Base-by-base conservation (phyloP, 2,113 vertebrate genomes). In the Menura novaehollandiae region DNA sequence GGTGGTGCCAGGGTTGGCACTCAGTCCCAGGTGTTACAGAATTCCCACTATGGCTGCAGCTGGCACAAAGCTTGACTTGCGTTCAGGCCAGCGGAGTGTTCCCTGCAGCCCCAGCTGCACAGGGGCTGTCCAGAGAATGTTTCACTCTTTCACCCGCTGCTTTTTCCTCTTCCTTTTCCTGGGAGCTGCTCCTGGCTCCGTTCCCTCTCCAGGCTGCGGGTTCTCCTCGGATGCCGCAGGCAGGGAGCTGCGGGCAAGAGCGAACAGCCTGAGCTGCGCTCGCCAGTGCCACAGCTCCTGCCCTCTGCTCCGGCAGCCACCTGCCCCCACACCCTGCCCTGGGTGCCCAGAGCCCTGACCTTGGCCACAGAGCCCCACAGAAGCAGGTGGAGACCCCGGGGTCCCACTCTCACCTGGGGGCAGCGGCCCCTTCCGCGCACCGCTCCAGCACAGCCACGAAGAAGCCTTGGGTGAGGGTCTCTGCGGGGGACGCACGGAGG, bases 381-480 rank as follows among this genome's bases (percentile, higher is more conserved):
- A 59, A 32, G 32, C 35, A 59, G 16, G 17, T 32, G 37, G 51
- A 78, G 51, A 24, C 41, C 18, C 13, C 39, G 41, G 20, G 15
- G 3, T 21, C 26, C 67, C 17, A n/a, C 33, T 32, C 84, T 83
- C 71, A 77, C 53, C 93, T 58, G 55, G 32, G 82, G 51, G 11
- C 43, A 56, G 43, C 9, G 44, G 68, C 58, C n/a, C 10, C 26
- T n/a, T 74, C 80, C 23, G 20, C 5, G 0, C 12, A 1, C 6
- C 98, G 97, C 93, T 99, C 99, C 93, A 99, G 96, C 68, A 99
- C 91, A 3, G 99, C 99, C 51, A 99, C 96, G 0, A 99, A 99
- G 97, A 99, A 99, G 49, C 99, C 99, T 0, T 99, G 98, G 2
- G 99, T 99, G 78, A 98, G 98, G 0, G 99, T 99, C 62, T 97